Evolutionary conservation across 2,888 invertebrate species (phyloP), one percentile per base, ranked within the genome.

Genomic region (Blomia tropicalis): DNA sequence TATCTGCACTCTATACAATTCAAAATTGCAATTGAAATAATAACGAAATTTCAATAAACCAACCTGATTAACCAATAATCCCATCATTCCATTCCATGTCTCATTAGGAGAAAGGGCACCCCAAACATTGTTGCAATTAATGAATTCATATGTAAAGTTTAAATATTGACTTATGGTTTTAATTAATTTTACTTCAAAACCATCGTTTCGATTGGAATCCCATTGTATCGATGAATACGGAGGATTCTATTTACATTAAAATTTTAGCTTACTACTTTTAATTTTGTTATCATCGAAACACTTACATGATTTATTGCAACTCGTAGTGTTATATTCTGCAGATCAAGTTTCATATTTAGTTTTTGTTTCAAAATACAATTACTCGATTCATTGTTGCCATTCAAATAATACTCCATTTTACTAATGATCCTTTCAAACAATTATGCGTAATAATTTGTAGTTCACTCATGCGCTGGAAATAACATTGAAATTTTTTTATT

Each of bases 1-100:
- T 7, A 41, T 61, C 51, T 14, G 54, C 54, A n/a, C 23, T 53
- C 54, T 61, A 4, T 4, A 27, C 7, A 19, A 27, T 7, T 22
- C 5, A 27, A 19, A 11, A 19, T 22, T 25, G n/a, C 7, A 22
- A 7, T 47, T 19, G n/a, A 41, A 41, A 17, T 47, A 27, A 47
- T 7, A 14, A 7, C 22, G 22, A 11, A n/a, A 14, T 7, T 27
- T n/a, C n/a, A 14, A 19, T 14, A 47, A 2, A 47, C 47, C 17
- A 47, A 56, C 56, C 29, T 56, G 11, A 30, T 31, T 14, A 36
- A 4, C 29, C 19, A 56, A 25, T 30, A 32, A 19, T 3, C 60
- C 60, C n/a, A 59, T 44, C 27, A 59, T 5, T n/a, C 60, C 60
- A 59, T 43, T 51, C 60, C 60, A 59, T 11, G 27, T 56, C 3